Conservation (phyloP, 1,140 invertebrate species). For the Trachymyrmex septentrionalis region DNA sequence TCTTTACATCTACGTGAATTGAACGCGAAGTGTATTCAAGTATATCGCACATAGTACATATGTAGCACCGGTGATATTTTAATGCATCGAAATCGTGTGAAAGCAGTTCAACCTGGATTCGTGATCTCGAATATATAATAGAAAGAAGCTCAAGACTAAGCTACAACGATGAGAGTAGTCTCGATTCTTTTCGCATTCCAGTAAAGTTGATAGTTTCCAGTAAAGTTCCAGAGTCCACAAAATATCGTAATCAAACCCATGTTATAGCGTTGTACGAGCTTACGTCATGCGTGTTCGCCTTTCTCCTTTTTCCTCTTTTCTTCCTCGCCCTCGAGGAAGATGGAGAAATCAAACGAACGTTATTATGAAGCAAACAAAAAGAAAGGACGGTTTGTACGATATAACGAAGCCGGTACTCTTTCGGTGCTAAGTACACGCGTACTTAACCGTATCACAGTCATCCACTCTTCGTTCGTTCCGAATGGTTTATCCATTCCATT, state of each 20-base stretch:
- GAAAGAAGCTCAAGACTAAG: neutral
- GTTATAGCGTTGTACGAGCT: neutral
- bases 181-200: conserved; percentile 26
- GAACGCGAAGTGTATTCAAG: neutral
- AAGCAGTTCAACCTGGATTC: neutral
- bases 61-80: neutral
- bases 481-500: no score
- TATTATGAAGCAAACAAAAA: conserved; percentile 38
- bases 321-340: neutral
- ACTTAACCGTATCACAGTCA: conserved; percentile 43
- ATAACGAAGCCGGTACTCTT: conserved; percentile 37
- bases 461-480: conserved; percentile 50
- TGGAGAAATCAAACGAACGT: neutral
- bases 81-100: neutral
- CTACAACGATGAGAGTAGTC: neutral
- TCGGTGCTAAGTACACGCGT: neutral
- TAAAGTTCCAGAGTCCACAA: conserved; percentile 44
- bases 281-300: conserved; percentile 10
- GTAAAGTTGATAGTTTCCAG: neutral
- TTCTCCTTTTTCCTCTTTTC: conserved; percentile 16
- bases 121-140: neutral
- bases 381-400: conserved; percentile 45
- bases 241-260: conserved; percentile 1
- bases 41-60: neutral
- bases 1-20: neutral